Evolutionary conservation across 2,797 vertebrate species (phyloP).

Genomic region (Luscinia megarhynchos): DNA sequence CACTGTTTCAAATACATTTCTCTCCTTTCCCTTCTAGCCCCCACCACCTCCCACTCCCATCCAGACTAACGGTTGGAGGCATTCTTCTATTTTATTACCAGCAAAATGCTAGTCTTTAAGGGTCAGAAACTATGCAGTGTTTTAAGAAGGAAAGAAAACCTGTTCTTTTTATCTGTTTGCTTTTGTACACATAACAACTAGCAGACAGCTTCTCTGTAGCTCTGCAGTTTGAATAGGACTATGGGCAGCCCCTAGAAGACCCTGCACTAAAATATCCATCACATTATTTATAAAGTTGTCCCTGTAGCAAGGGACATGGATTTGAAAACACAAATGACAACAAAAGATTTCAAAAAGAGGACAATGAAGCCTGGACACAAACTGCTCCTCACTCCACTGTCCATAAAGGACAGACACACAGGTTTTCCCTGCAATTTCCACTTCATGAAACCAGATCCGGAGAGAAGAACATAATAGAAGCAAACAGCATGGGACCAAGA

Average conservation of each 20-base stretch:
- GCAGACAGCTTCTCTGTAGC: neutral
- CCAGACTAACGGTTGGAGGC: slow-evolving; percentile 1
- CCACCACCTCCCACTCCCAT: slow-evolving; percentile 38
- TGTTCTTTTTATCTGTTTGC: slow-evolving; percentile 28
- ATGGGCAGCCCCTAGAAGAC: neutral
- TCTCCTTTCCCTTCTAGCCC: slow-evolving; percentile 30
- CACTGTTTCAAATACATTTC: slow-evolving; percentile 64
- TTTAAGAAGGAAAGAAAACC: slow-evolving; percentile 48
- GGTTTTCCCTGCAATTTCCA: slow-evolving; percentile 18
- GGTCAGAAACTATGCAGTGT: slow-evolving; percentile 57
- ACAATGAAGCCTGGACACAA: neutral
- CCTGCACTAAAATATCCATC: neutral
- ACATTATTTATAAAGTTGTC: neutral
- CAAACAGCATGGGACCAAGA: slow-evolving; percentile 63
- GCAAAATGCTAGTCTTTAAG: slow-evolving; percentile 64
- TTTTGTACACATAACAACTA: neutral
- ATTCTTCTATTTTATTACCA: slow-evolving; percentile 57
- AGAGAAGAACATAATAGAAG: slow-evolving; percentile 32
- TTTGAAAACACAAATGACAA: slow-evolving; percentile 6
- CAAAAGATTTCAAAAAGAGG: slow-evolving; percentile 10
- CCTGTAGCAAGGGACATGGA: neutral
- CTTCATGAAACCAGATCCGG: slow-evolving; percentile 33
- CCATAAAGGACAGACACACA: slow-evolving; percentile 45
- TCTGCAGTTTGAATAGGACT: neutral
- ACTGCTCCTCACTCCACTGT: slow-evolving; percentile 4